Evolutionary conservation across 2,888 invertebrate species (phyloP), one percentile per base, ranked within the genome.

Genomic region (Parapristionchus giblindavisi): DNA sequence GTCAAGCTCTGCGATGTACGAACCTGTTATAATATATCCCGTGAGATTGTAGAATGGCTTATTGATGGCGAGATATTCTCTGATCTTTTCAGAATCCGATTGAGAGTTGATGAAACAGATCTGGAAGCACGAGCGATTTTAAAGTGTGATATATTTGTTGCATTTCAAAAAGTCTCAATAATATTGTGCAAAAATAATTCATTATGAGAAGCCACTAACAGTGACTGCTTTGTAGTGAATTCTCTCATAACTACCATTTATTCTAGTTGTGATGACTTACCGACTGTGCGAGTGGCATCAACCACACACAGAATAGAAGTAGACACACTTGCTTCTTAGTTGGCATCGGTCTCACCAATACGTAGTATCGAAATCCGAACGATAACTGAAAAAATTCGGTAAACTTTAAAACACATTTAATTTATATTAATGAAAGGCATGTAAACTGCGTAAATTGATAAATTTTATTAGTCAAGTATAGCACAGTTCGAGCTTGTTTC

Each of bases 291-390:
- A 71, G 40, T 29, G 70, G 56, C 27, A 71, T 34, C 17, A 71
- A 36, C 70, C 70, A 71, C 29, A 71, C 52, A n/a, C 54, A 38
- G 40, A 71, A 56, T 0, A 71, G 40, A 4, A 71, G 40, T 32
- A 56, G 56, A 1, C 21, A 21, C 17, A 71, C 27, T 4, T 71
- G 70, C 3, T 51, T 43, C 60, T 48, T 51, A n/a, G 76, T 71
- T 0, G 83, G 83, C 11, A 77, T 76, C 14, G 81, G 83, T 11
- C 81, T 75, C 32, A 83, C 76, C 1, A 83, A 76, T 27, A 83
- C 79, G 77, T 80, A 81, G 74, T 83, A 82, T 8, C 83, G 81
- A 68, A 81, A 83, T 8, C 83, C 83, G 68, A 83, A 83, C 1
- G 81, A 81, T 14, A 82, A 70, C 70, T 71, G 70, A 40, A 70